Conservation (phyloP, 2,113 vertebrate species). For the Planiliza haematocheilus region DNA sequence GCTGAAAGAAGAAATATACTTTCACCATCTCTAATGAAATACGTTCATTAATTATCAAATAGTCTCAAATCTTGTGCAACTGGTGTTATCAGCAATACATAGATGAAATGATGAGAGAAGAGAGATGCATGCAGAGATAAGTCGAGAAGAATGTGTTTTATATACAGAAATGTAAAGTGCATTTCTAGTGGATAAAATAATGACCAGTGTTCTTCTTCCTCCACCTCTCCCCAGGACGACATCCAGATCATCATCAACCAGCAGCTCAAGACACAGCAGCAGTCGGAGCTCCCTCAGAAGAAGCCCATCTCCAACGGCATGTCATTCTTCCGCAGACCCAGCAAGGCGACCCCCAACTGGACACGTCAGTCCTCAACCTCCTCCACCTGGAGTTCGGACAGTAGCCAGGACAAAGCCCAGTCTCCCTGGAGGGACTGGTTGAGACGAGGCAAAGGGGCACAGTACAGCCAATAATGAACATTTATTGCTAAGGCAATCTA, state of each 20-base stretch:
- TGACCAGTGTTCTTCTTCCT: conserved; percentile 13
- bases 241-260: conserved; percentile 87
- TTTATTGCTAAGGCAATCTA: background rate
- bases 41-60: background rate
- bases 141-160: no score
- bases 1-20: background rate
- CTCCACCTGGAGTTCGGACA: conserved; percentile 63
- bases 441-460: conserved; percentile 73
- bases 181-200: no score
- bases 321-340: conserved; percentile 77
- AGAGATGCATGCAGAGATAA: no score
- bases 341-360: conserved; percentile 55
- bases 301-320: conserved; percentile 55
- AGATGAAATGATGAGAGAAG: background rate
- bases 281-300: conserved; percentile 74
- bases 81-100: no score
- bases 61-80: no score
- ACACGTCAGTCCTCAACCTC: conserved; percentile 56
- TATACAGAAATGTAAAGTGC: no score
- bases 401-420: conserved; percentile 62
- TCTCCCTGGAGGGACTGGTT: conserved; percentile 84
- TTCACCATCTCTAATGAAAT: background rate
- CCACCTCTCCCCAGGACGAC: conserved; percentile 82
- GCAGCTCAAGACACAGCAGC: conserved; percentile 84
- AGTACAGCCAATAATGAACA: conserved; percentile 67